Evolutionary conservation across 2,113 vertebrate species (phyloP), one percentile per base, ranked within the genome.

Genomic region (Indicator maculatus): DNA sequence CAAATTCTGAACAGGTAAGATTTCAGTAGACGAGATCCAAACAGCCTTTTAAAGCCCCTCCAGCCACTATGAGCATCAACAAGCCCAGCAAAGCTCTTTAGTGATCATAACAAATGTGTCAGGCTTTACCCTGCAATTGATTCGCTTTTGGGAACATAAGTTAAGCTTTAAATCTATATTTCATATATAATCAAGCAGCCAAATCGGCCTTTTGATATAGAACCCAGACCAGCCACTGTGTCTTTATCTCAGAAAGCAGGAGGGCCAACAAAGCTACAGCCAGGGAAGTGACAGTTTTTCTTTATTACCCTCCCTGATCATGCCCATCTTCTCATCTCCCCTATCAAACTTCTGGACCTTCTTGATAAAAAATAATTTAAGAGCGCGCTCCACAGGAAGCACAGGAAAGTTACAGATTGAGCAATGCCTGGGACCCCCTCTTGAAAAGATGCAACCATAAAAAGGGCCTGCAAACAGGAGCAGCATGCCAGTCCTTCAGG

Each of bases 161-260:
- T 92, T 94, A 95, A 96, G 95, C 91, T 95, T 96, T 93, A 97
- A 97, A 96, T 97, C 96, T 96, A 96, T 96, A 97, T 97, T 95
- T 97, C 91, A 87, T 95, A 94, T 95, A 85, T 93, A 97, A 97
- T 97, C 96, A 94, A 94, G 85, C 93, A 95, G 92, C 93, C 95
- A 93, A 96, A 97, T 96, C 91, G 5, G 88, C 53, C 93, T 96
- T 96, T 96, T 97, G 96, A 97, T 97, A 97, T 26, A 95, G 90
- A 96, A 82, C 88, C 93, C 96, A 95, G 93, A 82, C 64, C 83
- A 96, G 92, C 69, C 72, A 5, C 92, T 91, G 67, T 72, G 92
- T 91, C 95, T 97, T 98, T 97, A 97, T 97, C 97, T 96, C 93
- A 85, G 80, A 94, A 95, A 96, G 86, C 97, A 98, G 97, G 91